Percentiles rank a stretch among this genome's conserved stretches.
Evolutionary conservation across 35 echinoderm and acorn worm species (phyloP).

Genomic region (Apostichopus japonicus): DNA sequence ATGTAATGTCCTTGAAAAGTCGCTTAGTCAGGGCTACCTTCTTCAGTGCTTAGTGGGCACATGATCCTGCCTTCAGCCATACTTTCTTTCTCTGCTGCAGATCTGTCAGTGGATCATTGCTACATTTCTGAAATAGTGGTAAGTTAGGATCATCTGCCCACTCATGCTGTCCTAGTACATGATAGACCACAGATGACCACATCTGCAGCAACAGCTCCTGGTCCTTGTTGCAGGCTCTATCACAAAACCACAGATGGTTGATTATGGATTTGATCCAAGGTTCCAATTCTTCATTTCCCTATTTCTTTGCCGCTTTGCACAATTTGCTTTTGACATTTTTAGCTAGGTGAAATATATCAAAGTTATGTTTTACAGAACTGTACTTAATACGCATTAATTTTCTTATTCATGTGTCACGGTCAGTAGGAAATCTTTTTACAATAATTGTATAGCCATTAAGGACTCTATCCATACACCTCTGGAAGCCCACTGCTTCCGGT

Average conservation of each 20-base stretch:
- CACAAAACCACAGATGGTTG: constrained; percentile 22
- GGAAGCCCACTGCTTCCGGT: too few relatives aligned
- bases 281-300: constrained; percentile 24
- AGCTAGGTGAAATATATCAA: constrained; percentile 11
- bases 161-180: neutral
- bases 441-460: too few relatives aligned
- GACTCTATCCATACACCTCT: too few relatives aligned
- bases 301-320: neutral
- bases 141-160: neutral
- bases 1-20: too few relatives aligned
- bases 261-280: constrained; percentile 15
- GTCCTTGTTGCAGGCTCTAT: neutral
- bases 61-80: too few relatives aligned
- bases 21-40: too few relatives aligned
- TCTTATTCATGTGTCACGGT: neutral
- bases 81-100: too few relatives aligned
- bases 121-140: too few relatives aligned
- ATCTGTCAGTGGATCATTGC: too few relatives aligned
- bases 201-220: neutral
- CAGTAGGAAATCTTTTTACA: constrained; percentile 3
- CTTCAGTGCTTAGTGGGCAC: too few relatives aligned
- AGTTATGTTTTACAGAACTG: neutral
- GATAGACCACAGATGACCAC: constrained; percentile 24
- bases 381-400: neutral
- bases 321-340: neutral